Percentiles rank a stretch among this genome's conserved stretches.
These are phyloP conservation scores for Condylostylus longicornis DNA, from an alignment of 1,140 invertebrate species.

Conservation along the genomic window DNA sequence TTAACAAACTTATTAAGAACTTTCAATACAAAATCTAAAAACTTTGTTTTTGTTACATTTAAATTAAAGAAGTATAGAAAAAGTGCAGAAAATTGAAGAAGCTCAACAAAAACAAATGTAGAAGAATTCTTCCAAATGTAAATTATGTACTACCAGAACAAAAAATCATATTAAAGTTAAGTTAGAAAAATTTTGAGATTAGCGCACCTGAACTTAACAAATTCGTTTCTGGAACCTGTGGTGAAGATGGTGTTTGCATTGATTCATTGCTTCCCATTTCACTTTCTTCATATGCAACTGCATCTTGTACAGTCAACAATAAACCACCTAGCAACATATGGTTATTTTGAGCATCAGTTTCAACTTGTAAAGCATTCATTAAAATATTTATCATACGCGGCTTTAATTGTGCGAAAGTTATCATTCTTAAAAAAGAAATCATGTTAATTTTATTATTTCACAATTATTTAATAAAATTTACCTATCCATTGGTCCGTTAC, in stretches of 20 bases:
- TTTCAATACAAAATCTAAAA: no score
- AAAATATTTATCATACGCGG: slow-evolving; percentile 69
- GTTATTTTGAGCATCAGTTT: slow-evolving; percentile 73
- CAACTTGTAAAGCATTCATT: slow-evolving; percentile 71
- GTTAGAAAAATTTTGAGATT: neutral
- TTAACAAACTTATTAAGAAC: no score
- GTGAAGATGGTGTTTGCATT: slow-evolving; percentile 36
- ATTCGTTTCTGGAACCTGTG: slow-evolving; percentile 45
- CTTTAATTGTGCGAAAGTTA: slow-evolving; percentile 68
- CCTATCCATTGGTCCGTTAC: slow-evolving; percentile 35
- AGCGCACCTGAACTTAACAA: slow-evolving; percentile 53
- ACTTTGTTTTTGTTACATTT: no score
- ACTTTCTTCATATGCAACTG: slow-evolving; percentile 58
- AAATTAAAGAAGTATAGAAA: no score
- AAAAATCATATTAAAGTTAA: neutral
- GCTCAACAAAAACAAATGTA: slow-evolving; percentile 2
- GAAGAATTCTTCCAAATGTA: neutral
- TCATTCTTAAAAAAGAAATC: slow-evolving; percentile 19
- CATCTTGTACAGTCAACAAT: slow-evolving; percentile 64
- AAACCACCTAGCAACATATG: slow-evolving; percentile 77
- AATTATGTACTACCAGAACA: neutral
- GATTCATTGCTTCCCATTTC: slow-evolving; percentile 37
- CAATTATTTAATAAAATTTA: slow-evolving; percentile 13
- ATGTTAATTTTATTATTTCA: neutral
- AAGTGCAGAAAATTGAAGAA: slow-evolving; percentile 3